A percentile compares a stretch with the other conserved stretches of the same genome.
phyloP scores from a whole-genome alignment of 2,113 vertebrate species.

The rat (Rattus norvegicus) region DNA sequence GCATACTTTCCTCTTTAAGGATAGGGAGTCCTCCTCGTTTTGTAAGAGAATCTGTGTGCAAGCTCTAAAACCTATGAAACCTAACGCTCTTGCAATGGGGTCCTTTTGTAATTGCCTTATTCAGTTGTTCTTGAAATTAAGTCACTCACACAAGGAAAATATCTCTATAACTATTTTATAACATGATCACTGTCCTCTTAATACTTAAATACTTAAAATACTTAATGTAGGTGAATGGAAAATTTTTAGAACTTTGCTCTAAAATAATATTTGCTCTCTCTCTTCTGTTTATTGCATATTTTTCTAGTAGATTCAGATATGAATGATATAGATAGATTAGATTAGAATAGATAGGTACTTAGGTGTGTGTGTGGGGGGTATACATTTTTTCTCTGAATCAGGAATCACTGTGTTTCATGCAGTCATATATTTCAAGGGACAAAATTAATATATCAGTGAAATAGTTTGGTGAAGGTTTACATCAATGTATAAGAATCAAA shows the following conservation, averaged over 20 bases:
- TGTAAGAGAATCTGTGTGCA: background rate
- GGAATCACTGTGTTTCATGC: background rate
- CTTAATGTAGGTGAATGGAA: background rate
- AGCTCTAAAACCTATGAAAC: slow-evolving; percentile 28
- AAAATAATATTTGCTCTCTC: slow-evolving; percentile 6
- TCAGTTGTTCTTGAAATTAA: slow-evolving; percentile 54
- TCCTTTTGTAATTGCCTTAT: slow-evolving; percentile 47
- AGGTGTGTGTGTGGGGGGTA: background rate
- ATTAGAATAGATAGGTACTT: too few species aligned
- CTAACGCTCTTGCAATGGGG: background rate
- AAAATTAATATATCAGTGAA: background rate
- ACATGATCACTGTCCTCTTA: slow-evolving; percentile 29
- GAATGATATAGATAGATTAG: too few species aligned
- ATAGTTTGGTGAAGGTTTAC: background rate
- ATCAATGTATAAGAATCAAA: background rate
- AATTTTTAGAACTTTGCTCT: background rate
- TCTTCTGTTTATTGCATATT: background rate
- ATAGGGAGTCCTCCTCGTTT: background rate
- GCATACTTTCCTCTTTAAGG: background rate
- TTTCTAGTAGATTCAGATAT: background rate
- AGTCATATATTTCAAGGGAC: background rate
- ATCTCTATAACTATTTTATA: slow-evolving; percentile 60
- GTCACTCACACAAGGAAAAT: slow-evolving; percentile 57
- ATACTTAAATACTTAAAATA: slow-evolving; percentile 12
- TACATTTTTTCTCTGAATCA: background rate